These are phyloP conservation scores for Atlantisia rogersi DNA, from an alignment of 2,113 vertebrate species.

Conservation along the genomic window DNA sequence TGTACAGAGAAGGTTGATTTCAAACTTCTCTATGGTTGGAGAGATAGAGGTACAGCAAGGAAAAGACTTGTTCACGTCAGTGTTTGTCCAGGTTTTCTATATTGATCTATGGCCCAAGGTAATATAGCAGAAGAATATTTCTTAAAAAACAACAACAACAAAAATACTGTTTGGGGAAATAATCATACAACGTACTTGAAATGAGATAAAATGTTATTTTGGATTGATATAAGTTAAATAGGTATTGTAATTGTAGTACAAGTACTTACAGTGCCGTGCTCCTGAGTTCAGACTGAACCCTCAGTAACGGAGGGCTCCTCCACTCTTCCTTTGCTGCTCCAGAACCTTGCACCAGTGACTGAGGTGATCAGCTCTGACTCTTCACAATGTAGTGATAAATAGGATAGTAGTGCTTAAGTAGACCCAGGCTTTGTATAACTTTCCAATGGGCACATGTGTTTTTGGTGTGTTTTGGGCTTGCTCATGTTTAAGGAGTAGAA, in stretches of 20 bases:
- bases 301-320: background rate
- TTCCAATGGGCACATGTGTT: fast-evolving
- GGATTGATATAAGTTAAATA: background rate
- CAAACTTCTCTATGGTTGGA: background rate
- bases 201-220: background rate
- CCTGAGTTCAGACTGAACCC: background rate
- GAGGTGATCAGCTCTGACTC: background rate
- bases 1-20: background rate
- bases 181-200: background rate
- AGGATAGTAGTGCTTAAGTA: background rate
- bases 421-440: background rate
- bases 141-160: background rate
- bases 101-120: background rate
- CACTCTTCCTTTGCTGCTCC: background rate
- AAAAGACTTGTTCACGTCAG: background rate
- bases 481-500: background rate
- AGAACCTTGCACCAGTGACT: background rate
- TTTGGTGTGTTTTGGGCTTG: background rate
- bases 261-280: fast-evolving
- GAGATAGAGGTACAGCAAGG: background rate
- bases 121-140: background rate
- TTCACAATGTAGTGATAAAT: background rate
- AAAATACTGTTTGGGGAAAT: background rate
- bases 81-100: background rate
- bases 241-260: background rate